Evolutionary conservation across 2,113 vertebrate species (phyloP), one percentile per base, ranked within the genome.

Genomic region (Genyomyrus donnyi): DNA sequence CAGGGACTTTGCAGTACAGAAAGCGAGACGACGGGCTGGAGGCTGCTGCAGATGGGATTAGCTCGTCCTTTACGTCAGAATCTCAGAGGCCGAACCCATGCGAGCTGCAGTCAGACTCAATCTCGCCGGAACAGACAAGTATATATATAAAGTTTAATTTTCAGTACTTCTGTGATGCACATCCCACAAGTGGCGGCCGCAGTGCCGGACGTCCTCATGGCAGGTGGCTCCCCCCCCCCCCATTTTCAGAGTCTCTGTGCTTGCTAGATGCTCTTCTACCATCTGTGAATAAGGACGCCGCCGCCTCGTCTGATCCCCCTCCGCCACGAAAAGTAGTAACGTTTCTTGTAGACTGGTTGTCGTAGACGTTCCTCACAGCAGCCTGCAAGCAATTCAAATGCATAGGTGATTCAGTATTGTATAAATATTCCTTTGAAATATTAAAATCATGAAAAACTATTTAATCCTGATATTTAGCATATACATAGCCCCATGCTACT

Each of bases 401-500:
- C 9, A 49, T 27, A 53, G 50, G 50, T 56, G 46, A 35, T 87
- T 87, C 27, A 53, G 50, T 53, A 53, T 31, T 31, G 46, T 35
- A 53, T 52, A 53, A 35, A 31, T 46, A 27, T 53, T 87, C 45
- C 13, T 56, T n/a, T 87, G 85, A 39, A 87, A 48, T 50, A 87
- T 53, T 15, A 50, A 35, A 27, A 39, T 48, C 5, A 48, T 39
- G 74, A 35, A 39, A 42, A 48, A 85, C 21, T 85, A 83, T 45
- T 83, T 45, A 85, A 85, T 85, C 39, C 83, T 85, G 8, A 46
- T 45, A 85, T 87, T 87, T 87, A 56, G 50, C 85, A 35, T 87
- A 56, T 31, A 87, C 15, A 87, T 31, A 87, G n/a, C 15, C 85
- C 15, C 85, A 53, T 53, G 27, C 50, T 87, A 85, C 19, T 85